Conservation (phyloP, 2,888 invertebrate species). For the Monochamus alternatus region DNA sequence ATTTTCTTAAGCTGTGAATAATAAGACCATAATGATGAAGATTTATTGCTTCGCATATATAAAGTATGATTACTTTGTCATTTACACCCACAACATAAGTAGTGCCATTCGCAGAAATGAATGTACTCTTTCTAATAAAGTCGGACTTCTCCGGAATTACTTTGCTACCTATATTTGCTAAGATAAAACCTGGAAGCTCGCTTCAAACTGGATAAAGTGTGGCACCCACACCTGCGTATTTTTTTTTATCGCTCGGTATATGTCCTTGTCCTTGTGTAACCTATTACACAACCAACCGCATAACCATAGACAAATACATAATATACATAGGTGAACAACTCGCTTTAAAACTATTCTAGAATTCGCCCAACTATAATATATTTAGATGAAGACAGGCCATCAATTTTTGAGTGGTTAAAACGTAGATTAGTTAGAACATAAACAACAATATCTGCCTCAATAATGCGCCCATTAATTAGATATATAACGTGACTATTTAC, state of each 20-base stretch:
- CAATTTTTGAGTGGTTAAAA: slow-evolving; percentile 8
- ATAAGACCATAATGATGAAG: too few relatives aligned
- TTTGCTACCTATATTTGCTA: too few relatives aligned
- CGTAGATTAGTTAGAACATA: slow-evolving; percentile 2
- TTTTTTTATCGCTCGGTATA: not conserved
- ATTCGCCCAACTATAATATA: not conserved
- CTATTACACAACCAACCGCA: slow-evolving; percentile 4
- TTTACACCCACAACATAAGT: too few relatives aligned
- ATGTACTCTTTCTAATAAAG: too few relatives aligned
- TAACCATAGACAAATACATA: not conserved
- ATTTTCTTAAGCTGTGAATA: too few relatives aligned
- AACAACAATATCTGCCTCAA: slow-evolving; percentile 6
- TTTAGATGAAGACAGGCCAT: slow-evolving; percentile 3
- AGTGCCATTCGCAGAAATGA: too few relatives aligned
- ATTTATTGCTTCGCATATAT: too few relatives aligned
- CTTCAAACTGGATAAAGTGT: too few relatives aligned
- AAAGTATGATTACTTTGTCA: too few relatives aligned
- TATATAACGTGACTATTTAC: not conserved
- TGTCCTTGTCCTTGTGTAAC: slow-evolving; percentile 3
- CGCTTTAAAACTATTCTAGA: not conserved
- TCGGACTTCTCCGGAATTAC: too few relatives aligned
- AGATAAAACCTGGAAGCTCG: too few relatives aligned
- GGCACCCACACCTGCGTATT: not conserved
- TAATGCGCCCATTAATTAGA: not conserved
- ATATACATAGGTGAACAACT: slow-evolving; percentile 1